phyloP scores from a whole-genome alignment of 2,797 vertebrate species.

The Sebastes hubbsi region DNA sequence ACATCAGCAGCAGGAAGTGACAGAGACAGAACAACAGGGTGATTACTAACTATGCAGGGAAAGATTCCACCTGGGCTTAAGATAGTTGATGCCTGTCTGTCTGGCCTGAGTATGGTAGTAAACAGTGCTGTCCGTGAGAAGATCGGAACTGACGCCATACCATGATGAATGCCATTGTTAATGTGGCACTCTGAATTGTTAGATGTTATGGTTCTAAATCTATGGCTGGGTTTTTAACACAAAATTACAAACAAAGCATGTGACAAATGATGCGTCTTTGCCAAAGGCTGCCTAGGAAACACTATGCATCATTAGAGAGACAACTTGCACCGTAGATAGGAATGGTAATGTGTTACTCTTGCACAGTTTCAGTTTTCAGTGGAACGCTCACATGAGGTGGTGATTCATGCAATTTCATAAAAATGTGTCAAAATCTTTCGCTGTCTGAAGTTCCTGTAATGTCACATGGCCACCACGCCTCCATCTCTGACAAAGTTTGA shows the following conservation, averaged over 20 bases:
- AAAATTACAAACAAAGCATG: background rate
- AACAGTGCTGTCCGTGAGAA: background rate
- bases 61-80: conserved; percentile 12
- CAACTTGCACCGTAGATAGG: background rate
- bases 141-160: background rate
- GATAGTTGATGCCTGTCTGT: background rate
- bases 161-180: background rate
- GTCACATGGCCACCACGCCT: background rate
- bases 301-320: background rate
- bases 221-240: background rate
- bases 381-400: background rate
- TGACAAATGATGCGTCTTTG: background rate
- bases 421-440: background rate
- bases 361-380: background rate
- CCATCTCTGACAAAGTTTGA: background rate
- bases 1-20: conserved; percentile 68
- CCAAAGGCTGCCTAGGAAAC: background rate
- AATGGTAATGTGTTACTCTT: background rate
- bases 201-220: background rate
- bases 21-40: conserved; percentile 39
- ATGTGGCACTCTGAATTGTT: background rate
- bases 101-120: background rate
- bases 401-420: conserved; percentile 4
- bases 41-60: conserved; percentile 20
- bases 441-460: background rate